Base-by-base conservation (phyloP, 2,888 invertebrate genomes). In the Spicauda simplicius region DNA sequence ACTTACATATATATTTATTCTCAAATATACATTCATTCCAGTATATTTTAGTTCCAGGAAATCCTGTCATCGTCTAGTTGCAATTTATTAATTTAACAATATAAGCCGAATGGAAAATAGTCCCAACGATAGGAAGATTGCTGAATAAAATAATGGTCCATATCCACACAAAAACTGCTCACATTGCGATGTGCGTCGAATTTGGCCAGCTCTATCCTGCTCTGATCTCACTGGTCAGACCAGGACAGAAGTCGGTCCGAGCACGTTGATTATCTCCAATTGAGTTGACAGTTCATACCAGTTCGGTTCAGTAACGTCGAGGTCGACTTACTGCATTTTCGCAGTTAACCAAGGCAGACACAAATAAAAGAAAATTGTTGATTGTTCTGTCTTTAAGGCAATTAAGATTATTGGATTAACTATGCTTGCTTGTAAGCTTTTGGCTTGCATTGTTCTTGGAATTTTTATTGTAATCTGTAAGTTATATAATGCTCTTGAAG, bases 271-370 rank as follows among this genome's bases (percentile, higher is more conserved):
- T 86, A 86, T 84, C 82, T 81, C 74, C 81, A 84, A 88, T 88
- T 89, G 85, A 84, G 70, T 71, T 69, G 71, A 70, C 72, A 72
- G 72, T 70, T 63, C 61, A 85, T 85, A 87, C 90, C 82, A 81
- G 90, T 90, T 87, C 69, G 72, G 77, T 82, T 88, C 83, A 85
- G 90, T 84, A 82, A 71, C 73, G 68, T 64, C 86, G 83, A 86
- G 88, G 83, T 74, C 83, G 60, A 70, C 58, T 72, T 70, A 50
- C 50, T 18, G 58, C 68, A 55, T 66, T 54, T 61, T 66, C 50
- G 66, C 55, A 48, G 55, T 60, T 59, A 54, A 30, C 59, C 54
- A 4, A 25, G 59, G 12, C 53, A 54, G 59, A 54, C 65, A 30
- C 41, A 56, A 52, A 64, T 57, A 63, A 63, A 63, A 33, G 58